These are phyloP conservation scores for Abrostola tripartita DNA, from an alignment of 2,888 invertebrate species.

Conservation along the genomic window DNA sequence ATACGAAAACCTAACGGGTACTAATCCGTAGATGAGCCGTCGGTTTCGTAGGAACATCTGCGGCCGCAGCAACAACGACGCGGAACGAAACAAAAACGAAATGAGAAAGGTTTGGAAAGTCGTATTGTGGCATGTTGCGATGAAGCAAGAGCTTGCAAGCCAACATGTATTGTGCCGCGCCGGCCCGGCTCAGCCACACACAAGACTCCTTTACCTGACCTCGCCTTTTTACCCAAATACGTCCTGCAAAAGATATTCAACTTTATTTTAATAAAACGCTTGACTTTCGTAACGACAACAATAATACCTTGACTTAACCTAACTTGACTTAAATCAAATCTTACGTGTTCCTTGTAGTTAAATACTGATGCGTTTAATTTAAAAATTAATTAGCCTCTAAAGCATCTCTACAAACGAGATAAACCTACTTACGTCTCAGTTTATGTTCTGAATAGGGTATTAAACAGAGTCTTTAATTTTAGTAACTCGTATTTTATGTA, in stretches of 20 bases:
- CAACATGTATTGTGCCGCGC: slow-evolving; percentile 57
- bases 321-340: slow-evolving; percentile 14
- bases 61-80: slow-evolving; percentile 73
- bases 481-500: slow-evolving; percentile 75
- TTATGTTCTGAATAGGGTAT: slow-evolving; percentile 70
- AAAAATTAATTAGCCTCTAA: slow-evolving; percentile 54
- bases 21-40: slow-evolving; percentile 86
- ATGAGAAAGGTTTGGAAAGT: slow-evolving; percentile 86
- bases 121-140: slow-evolving; percentile 82
- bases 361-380: slow-evolving; percentile 30
- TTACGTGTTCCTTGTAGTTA: slow-evolving; percentile 26
- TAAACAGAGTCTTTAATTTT: slow-evolving; percentile 76
- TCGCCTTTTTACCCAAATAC: slow-evolving; percentile 29
- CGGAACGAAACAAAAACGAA: slow-evolving; percentile 83
- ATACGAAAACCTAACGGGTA: slow-evolving; percentile 82
- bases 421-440: slow-evolving; percentile 67
- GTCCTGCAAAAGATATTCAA: no score
- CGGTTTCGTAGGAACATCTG: slow-evolving; percentile 81
- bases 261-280: no score
- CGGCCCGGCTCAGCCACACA: slow-evolving; percentile 9
- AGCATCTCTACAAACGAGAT: slow-evolving; percentile 57
- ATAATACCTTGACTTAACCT: no score
- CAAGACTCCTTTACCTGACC: slow-evolving; percentile 31
- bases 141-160: slow-evolving; percentile 66
- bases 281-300: not conserved